These are phyloP conservation scores for Platycercus adscitus DNA, from an alignment of 2,113 vertebrate species.

Conservation along the genomic window DNA sequence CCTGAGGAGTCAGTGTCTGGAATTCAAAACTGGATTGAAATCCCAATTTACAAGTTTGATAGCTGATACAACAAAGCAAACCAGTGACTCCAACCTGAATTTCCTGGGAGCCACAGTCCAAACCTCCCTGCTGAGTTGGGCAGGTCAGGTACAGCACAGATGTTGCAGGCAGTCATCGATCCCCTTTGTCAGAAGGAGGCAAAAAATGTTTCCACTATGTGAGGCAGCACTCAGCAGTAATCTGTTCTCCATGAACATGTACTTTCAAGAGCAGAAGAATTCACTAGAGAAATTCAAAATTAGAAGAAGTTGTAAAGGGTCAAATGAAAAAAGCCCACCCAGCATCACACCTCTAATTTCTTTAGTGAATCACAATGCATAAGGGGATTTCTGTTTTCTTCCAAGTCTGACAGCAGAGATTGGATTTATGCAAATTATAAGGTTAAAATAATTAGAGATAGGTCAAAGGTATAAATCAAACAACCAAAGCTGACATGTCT, in stretches of 20 bases:
- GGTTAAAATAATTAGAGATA: constrained; percentile 74
- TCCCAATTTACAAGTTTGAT: neutral
- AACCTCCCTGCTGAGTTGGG: neutral
- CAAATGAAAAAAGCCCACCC: constrained; percentile 20
- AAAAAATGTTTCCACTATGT: neutral
- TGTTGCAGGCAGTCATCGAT: neutral
- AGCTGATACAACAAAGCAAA: neutral
- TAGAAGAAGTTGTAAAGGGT: constrained; percentile 34
- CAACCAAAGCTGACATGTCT: constrained; percentile 46
- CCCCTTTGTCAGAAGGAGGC: neutral
- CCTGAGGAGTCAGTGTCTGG: neutral
- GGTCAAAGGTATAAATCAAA: constrained; percentile 71
- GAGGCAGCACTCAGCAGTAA: neutral
- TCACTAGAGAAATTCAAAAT: constrained; percentile 33
- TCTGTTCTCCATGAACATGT: neutral
- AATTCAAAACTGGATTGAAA: neutral
- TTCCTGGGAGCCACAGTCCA: neutral
- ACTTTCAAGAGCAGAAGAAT: neutral
- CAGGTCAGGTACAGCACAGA: neutral
- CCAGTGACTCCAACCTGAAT: neutral
- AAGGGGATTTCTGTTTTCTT: constrained; percentile 49
- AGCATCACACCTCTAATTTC: constrained; percentile 54
- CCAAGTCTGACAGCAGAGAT: constrained; percentile 63
- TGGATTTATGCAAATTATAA: constrained; percentile 74
- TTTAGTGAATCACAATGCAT: constrained; percentile 44